Base-by-base conservation (phyloP, 2,797 vertebrate species). In the Podarcis siculus region DNA sequence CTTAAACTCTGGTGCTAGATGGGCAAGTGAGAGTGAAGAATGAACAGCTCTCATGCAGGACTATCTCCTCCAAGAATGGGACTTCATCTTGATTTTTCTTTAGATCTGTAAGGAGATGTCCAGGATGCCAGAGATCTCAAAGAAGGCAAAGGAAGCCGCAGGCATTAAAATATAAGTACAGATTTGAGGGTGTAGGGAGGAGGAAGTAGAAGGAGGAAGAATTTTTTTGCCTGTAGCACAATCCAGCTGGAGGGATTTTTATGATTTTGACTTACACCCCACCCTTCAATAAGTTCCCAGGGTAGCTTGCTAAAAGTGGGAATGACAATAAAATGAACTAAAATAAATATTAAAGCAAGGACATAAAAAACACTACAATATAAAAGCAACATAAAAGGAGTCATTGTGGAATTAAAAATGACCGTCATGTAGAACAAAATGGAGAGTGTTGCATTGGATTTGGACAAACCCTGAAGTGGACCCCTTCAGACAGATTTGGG, bases 251-350 rank as follows among this genome's bases (percentile, higher is more conserved):
- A 86, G 64, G 3, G 42, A 0, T 82, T 81, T 81, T 61, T 81
- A 81, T 81, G 15, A 66, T 42, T 82, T 42, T 82, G 80, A 82
- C 30, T 42, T 82, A n/a, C 10, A 21, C 1, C 15, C 17, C 1
- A 10, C 80, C 39, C 35, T 82, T 69, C 64, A 82, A 69, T 64
- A 71, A 75, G 32, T 71, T 86, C 64, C 42, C 42, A n/a, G 85
- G 67, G 42, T 23, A 37, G 49, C 80, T n/a, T 67, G 45, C 27
- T 30, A 30, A 73, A 79, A 37, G 25, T 55, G 69, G 55, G 71
- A 55, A 79, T 79, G 69, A 45, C 39, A 79, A 69, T n/a, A 82
- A 79, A 79, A 79, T n/a, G 69, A 69, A 86, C 69, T 86, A 86
- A 71, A 12, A 17, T 21, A 64, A 23, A 64, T 55, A 15, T 55